Conservation (phyloP, 2,797 vertebrate genomes). For the Ctenopoma multispine region DNA sequence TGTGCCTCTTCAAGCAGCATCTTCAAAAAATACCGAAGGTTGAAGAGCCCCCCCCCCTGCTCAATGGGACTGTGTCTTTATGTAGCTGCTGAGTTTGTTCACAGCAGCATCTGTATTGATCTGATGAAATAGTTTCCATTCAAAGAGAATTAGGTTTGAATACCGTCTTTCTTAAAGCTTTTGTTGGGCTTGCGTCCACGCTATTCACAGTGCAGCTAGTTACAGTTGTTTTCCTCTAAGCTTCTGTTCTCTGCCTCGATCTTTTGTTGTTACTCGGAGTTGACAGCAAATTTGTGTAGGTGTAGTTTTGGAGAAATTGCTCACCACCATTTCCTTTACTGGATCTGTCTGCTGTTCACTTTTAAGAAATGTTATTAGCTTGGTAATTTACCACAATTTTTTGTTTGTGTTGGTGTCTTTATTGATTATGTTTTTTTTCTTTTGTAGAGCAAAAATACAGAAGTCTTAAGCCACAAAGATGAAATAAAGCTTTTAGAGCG, state of each 20-base stretch:
- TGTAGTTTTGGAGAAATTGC: conserved; percentile 45
- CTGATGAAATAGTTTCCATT: conserved; percentile 52
- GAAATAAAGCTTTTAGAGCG: not conserved
- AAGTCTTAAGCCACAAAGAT: not conserved
- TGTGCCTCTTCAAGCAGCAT: conserved; percentile 20
- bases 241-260: conserved; percentile 25
- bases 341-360: conserved; percentile 18
- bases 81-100: conserved; percentile 48
- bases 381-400: conserved; percentile 35
- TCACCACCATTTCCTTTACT: conserved; percentile 9
- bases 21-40: conserved; percentile 36
- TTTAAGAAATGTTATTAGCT: conserved; percentile 18
- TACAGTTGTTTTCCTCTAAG: conserved; percentile 44
- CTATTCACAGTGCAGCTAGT: conserved; percentile 37
- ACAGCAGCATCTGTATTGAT: conserved; percentile 66
- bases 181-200: conserved; percentile 33
- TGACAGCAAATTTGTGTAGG: conserved; percentile 32
- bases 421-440: conserved; percentile 15
- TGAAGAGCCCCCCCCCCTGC: conserved; percentile 8
- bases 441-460: not conserved
- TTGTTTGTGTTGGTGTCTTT: conserved; percentile 24
- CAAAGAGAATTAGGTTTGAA: conserved; percentile 43
- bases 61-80: conserved; percentile 25
- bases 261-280: conserved; percentile 41
- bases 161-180: conserved; percentile 31